Evolutionary conservation across 2,797 vertebrate genomes (phyloP).

Genomic region (Paedocypris micromegethes): DNA sequence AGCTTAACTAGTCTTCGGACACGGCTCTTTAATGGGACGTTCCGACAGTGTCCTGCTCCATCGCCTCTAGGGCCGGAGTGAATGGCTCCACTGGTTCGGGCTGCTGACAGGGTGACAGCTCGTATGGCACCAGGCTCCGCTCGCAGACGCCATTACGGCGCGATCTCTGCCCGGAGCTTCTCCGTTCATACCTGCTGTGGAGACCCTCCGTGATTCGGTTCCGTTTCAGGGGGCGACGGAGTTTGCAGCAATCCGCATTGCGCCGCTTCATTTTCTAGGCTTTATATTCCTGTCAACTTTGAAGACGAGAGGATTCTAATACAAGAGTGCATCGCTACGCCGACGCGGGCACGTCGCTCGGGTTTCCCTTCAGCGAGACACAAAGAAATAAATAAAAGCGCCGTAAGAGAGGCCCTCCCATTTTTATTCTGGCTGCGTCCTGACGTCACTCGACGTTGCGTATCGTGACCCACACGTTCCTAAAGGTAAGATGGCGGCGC

Average conservation of each 20-base stretch:
- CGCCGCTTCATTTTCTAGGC: conserved; percentile 89
- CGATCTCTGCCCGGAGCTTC: conserved; percentile 35
- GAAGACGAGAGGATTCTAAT: conserved; percentile 46
- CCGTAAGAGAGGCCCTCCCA: conserved; percentile 60
- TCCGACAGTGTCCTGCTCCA: background rate
- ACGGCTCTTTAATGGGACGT: background rate
- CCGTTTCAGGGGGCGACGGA: conserved; percentile 84
- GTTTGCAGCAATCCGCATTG: conserved; percentile 84
- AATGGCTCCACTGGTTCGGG: background rate
- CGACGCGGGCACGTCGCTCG: conserved; percentile 62
- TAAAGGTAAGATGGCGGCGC: conserved; percentile 57
- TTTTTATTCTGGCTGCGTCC: conserved; percentile 52
- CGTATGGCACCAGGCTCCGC: background rate
- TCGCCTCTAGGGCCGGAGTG: background rate
- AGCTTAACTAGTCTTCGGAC: background rate
- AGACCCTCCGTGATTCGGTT: conserved; percentile 90
- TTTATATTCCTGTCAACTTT: conserved; percentile 64
- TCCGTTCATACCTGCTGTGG: conserved; percentile 83
- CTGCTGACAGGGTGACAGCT: conserved; percentile 16
- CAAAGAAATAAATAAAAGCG: conserved; percentile 85
- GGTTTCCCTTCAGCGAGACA: conserved; percentile 68
- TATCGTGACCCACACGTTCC: background rate
- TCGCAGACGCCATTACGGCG: conserved; percentile 30
- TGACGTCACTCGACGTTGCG: conserved; percentile 44
- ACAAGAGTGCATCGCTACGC: conserved; percentile 52